A percentile compares a stretch with the other conserved stretches of the same genome.
Evolutionary conservation across 2,888 invertebrate genomes (phyloP).

Genomic region (Drosophila tanythrix): DNA sequence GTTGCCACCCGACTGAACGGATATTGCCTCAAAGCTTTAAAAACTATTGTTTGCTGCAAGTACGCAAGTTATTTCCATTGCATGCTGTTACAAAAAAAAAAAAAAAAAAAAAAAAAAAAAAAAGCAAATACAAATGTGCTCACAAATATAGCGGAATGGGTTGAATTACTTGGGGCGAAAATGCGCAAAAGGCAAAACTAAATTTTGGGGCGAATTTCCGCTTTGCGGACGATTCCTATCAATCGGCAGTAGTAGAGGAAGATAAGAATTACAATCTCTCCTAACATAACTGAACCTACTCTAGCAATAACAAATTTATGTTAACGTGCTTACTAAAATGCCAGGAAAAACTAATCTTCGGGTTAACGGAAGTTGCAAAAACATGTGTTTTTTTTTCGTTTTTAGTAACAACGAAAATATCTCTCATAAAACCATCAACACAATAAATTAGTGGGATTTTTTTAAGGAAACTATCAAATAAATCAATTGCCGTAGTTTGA

Average conservation of each 20-base stretch:
- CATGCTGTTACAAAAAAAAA: background rate
- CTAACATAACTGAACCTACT: background rate
- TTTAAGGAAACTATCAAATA: background rate
- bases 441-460: background rate
- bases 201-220: conserved; percentile 37
- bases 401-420: background rate
- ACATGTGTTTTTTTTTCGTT: background rate
- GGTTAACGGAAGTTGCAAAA: background rate
- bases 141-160: conserved; percentile 2
- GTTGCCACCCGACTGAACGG: conserved; percentile 51
- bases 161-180: conserved; percentile 14
- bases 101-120: too few species aligned
- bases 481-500: background rate
- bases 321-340: background rate
- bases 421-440: background rate
- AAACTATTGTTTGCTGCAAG: conserved; percentile 37
- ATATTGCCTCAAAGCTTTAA: conserved; percentile 56
- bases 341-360: background rate
- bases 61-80: conserved; percentile 14
- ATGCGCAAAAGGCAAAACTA: conserved; percentile 20
- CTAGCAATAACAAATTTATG: background rate
- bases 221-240: conserved; percentile 12
- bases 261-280: conserved; percentile 19
- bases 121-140: conserved; percentile 1
- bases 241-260: conserved; percentile 5